Percentiles rank a stretch among this genome's conserved stretches.
These are phyloP conservation scores for Cephus sareptanus DNA, from an alignment of 2,888 invertebrate species.

Conservation along the genomic window DNA sequence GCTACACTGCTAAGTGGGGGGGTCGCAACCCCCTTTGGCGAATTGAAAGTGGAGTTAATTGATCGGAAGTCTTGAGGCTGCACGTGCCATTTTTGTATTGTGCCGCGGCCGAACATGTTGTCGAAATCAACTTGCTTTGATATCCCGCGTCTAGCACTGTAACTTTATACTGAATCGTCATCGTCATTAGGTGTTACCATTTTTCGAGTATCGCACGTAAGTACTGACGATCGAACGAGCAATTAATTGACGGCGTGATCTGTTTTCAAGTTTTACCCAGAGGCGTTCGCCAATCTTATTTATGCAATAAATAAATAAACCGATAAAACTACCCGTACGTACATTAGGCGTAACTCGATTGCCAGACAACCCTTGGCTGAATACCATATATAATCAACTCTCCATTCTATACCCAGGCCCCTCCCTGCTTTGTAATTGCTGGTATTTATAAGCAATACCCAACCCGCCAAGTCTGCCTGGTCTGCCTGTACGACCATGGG, in stretches of 20 bases:
- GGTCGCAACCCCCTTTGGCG: conserved; percentile 20
- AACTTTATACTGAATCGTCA: not conserved
- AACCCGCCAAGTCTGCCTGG: conserved; percentile 15
- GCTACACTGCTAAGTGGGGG: conserved; percentile 31
- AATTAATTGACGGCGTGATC: not conserved
- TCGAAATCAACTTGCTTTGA: conserved; percentile 8
- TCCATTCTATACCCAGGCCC: conserved; percentile 34
- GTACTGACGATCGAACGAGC: not conserved
- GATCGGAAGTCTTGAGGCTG: conserved; percentile 65
- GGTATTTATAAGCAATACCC: conserved; percentile 65
- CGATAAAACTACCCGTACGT: conserved; percentile 13
- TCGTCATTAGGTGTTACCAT: not conserved
- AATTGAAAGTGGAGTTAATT: conserved; percentile 63
- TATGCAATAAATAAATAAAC: not conserved
- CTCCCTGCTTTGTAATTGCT: conserved; percentile 60
- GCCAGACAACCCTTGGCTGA: conserved; percentile 14
- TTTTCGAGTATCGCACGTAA: not conserved
- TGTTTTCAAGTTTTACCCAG: not conserved
- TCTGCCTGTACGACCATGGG: conserved; percentile 9
- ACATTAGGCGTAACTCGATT: conserved; percentile 17
- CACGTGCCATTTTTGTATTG: conserved; percentile 56
- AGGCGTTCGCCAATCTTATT: not conserved
- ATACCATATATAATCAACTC: conserved; percentile 47
- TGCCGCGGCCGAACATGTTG: conserved; percentile 11
- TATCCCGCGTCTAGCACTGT: not conserved